Evolutionary conservation across 2,113 vertebrate species (phyloP).

Genomic region (Pangasianodon gigas): DNA sequence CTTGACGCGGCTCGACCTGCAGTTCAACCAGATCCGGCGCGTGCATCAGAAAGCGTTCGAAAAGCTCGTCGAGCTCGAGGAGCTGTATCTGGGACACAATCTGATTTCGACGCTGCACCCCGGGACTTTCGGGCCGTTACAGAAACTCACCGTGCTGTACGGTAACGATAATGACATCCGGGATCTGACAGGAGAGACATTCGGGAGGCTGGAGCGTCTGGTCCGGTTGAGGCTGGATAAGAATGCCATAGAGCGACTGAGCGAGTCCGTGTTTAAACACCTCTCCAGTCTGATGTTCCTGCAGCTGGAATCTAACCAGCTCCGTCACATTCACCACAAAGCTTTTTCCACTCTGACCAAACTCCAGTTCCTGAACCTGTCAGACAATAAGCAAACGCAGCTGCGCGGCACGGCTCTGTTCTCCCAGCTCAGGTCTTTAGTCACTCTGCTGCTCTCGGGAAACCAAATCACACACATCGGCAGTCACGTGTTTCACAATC

Average conservation of each 20-base stretch:
- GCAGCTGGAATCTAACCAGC: constrained; percentile 88
- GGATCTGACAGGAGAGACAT: constrained; percentile 76
- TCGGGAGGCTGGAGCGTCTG: constrained; percentile 79
- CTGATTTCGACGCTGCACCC: constrained; percentile 75
- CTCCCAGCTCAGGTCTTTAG: constrained; percentile 78
- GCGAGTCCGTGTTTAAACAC: constrained; percentile 82
- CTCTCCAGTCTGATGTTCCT: constrained; percentile 85
- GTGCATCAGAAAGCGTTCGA: constrained; percentile 89
- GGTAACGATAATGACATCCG: constrained; percentile 85
- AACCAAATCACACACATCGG: constrained; percentile 84
- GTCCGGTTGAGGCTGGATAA: constrained; percentile 88
- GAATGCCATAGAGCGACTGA: constrained; percentile 80
- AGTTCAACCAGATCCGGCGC: constrained; percentile 87
- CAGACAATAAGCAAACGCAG: constrained; percentile 84
- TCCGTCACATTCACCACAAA: constrained; percentile 84
- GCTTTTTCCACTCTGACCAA: constrained; percentile 82
- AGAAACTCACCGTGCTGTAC: constrained; percentile 84
- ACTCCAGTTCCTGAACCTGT: constrained; percentile 89
- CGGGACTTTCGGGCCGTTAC: constrained; percentile 80
- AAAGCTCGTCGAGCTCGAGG: constrained; percentile 81
- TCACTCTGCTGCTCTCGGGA: constrained; percentile 83
- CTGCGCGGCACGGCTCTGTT: constrained; percentile 79
- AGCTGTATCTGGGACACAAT: constrained; percentile 94
- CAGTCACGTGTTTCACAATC: constrained; percentile 82
- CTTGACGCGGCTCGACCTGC: constrained; percentile 85